Evolutionary conservation across 2,797 vertebrate genomes (phyloP), one percentile per base, ranked within the genome.

Genomic region (Brachymystax lenok): DNA sequence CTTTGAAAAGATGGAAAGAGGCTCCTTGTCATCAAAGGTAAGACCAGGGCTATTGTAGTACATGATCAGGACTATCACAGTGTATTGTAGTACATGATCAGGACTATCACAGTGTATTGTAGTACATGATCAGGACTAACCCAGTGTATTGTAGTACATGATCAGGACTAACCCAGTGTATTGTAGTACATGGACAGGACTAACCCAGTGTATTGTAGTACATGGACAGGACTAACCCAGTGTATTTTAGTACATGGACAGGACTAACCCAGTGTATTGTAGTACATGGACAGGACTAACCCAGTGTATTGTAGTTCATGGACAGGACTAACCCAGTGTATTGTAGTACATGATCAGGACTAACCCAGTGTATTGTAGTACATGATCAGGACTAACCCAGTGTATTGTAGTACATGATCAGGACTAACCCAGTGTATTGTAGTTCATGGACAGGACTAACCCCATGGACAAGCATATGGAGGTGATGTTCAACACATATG

Each of bases 1-100:
- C 4, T 99, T 99, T 93, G 98, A 99, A 89, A 98, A 94, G 92
- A 99, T 99, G 98, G 92, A 94, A 75, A 94, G 85, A 79, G 96
- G 97, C 63, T 90, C 96, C 28, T 21, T 98, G 86, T 1, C 40
- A 13, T 0, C 68, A 14, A 89, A 88, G 88, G 98, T 99, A 92
- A 54, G 28, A 12, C 6, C 21, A 54, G 0, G 35, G 8, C 7
- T 40, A 40, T 40, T 8, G 35, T 8, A 8, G 35, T 40, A 0
- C 35, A 40, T 40, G 7, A 0, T 0, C 35, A 7, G 35, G 35
- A 40, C 35, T 8, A 40, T 2, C 35, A 7, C 35, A 2, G 33
- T 33, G 33, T 33, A 30, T 30, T 30, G 30, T 30, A 30, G 30
- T 30, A 3, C 30, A 30, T 30, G 3, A 30, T 30, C 30, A 0